Percentiles rank a stretch among this genome's conserved stretches.
Conservation (phyloP, 2,888 invertebrate species). For the Callinectes sapidus region DNA sequence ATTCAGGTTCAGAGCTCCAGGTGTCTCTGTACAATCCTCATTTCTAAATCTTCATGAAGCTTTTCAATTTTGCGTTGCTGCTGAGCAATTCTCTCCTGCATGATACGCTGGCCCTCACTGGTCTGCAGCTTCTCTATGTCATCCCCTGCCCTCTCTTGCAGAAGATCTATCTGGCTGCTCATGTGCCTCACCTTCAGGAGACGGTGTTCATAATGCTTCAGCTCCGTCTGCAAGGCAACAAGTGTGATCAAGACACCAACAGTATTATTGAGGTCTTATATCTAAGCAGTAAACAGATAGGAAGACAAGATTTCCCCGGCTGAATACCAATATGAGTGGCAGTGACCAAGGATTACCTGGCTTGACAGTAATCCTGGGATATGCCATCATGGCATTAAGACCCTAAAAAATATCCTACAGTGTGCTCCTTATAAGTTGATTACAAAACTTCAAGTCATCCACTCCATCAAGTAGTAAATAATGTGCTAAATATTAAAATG, state of each 20-base stretch:
- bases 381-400: too few species aligned
- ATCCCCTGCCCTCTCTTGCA: constrained; percentile 80
- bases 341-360: too few species aligned
- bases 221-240: constrained; percentile 82
- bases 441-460: too few species aligned
- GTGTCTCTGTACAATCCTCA: constrained; percentile 85
- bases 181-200: constrained; percentile 88
- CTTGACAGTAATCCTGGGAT: too few species aligned
- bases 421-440: too few species aligned
- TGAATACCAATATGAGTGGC: too few species aligned
- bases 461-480: too few species aligned
- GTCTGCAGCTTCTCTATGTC: constrained; percentile 79
- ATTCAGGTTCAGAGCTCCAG: constrained; percentile 82
- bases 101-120: constrained; percentile 70
- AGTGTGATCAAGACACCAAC: neutral
- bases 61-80: constrained; percentile 90
- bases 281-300: neutral
- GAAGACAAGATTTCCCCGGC: too few species aligned
- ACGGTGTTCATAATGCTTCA: constrained; percentile 90
- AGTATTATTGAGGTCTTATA: neutral
- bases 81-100: constrained; percentile 78
- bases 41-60: constrained; percentile 87
- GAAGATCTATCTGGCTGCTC: constrained; percentile 87
- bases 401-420: too few species aligned
- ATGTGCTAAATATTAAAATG: too few species aligned